A percentile compares a stretch with the other conserved stretches of the same genome.
phyloP scores from a whole-genome alignment of 2,888 invertebrate species.

The Netelia melanura region DNA sequence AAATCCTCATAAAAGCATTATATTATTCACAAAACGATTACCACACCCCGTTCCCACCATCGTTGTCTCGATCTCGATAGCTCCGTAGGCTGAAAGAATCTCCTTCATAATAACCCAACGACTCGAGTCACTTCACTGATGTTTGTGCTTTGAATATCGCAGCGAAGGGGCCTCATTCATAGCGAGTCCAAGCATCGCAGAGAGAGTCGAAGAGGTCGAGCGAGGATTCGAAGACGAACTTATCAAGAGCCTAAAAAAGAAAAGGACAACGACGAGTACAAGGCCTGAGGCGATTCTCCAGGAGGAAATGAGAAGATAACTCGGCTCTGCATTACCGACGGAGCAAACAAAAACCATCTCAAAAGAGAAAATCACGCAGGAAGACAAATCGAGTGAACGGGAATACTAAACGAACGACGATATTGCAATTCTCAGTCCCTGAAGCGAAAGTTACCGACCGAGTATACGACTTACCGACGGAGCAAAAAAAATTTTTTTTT shows the following conservation, averaged over 20 bases:
- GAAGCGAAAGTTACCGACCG: neutral
- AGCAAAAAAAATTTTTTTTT: neutral
- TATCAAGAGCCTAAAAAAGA: neutral
- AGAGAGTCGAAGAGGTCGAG: conserved; percentile 27
- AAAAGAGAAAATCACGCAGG: neutral
- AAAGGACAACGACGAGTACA: neutral
- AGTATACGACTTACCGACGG: neutral
- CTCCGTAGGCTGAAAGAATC: neutral
- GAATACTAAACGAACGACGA: neutral
- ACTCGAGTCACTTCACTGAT: neutral
- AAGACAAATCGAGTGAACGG: neutral
- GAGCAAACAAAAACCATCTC: neutral
- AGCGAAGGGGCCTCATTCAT: conserved; percentile 38
- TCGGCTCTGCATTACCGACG: neutral
- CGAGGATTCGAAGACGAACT: conserved; percentile 4
- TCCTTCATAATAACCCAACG: neutral
- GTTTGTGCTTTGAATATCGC: conserved; percentile 16
- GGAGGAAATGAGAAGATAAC: neutral
- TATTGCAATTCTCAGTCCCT: too few species aligned
- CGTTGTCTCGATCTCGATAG: conserved; percentile 4
- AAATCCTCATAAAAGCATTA: neutral
- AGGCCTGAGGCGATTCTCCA: neutral
- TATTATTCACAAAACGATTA: neutral
- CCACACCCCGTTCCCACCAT: neutral
- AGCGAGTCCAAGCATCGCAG: neutral